Conservation (phyloP, 2,797 vertebrate species). For the Arremon brunneinucha region DNA sequence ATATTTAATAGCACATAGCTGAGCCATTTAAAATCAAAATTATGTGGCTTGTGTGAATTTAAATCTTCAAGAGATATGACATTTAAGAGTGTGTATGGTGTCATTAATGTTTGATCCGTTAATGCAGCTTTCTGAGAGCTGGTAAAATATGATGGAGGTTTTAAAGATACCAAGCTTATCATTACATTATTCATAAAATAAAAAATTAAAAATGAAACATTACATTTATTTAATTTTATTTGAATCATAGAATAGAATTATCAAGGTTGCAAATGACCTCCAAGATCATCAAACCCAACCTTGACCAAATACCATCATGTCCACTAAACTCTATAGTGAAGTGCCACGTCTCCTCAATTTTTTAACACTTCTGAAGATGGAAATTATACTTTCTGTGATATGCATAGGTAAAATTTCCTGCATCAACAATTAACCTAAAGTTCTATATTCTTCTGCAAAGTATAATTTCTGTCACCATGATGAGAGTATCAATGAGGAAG, state of each 20-base stretch:
- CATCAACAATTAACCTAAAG: background rate
- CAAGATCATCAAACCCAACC: background rate
- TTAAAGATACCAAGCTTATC: background rate
- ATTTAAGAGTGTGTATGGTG: background rate
- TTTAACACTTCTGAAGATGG: background rate
- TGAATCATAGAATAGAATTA: background rate
- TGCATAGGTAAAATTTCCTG: background rate
- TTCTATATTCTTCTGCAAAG: background rate
- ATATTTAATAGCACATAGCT: background rate
- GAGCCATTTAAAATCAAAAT: background rate
- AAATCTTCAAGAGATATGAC: background rate
- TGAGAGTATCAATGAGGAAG: background rate
- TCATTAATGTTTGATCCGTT: background rate
- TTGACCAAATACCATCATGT: background rate
- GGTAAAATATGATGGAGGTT: background rate
- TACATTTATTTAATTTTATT: background rate
- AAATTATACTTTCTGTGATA: background rate
- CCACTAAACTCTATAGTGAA: accelerated
- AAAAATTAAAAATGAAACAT: background rate
- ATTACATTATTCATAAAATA: background rate
- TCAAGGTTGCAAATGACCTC: background rate
- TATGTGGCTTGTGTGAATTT: background rate
- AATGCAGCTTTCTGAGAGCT: background rate
- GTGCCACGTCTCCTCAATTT: background rate
- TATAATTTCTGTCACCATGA: background rate